Evolutionary conservation across 2,113 vertebrate genomes (phyloP).

Genomic region (Megaceryle torquata): DNA sequence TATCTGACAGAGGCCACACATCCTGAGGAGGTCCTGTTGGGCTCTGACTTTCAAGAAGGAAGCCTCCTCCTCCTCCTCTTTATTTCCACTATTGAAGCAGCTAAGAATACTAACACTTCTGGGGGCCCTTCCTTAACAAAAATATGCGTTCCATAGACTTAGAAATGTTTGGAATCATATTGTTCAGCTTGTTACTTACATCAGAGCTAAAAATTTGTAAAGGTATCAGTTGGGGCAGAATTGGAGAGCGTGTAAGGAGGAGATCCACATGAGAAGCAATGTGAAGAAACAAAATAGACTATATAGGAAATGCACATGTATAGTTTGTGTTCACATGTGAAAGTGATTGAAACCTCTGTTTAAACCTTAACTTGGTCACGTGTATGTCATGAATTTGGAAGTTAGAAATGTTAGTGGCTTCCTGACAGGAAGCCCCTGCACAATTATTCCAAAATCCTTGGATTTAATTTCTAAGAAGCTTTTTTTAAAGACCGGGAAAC

Average conservation of each 20-base stretch:
- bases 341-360: neutral
- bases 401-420: neutral
- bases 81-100: constrained; percentile 9
- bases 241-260: neutral
- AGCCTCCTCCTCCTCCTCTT: neutral
- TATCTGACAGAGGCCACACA: neutral
- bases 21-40: neutral
- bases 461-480: neutral
- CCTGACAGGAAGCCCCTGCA: neutral
- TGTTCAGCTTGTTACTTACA: neutral
- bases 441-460: neutral
- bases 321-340: neutral
- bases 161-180: neutral
- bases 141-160: neutral
- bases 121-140: neutral
- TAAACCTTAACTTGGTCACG: neutral
- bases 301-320: neutral
- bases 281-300: neutral
- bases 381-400: neutral
- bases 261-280: neutral
- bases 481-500: neutral
- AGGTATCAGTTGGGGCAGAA: neutral
- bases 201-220: neutral
- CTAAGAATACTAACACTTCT: constrained; percentile 45
- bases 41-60: neutral